phyloP scores from a whole-genome alignment of 2,888 invertebrate genomes.

The Drosophila gaucha region DNA sequence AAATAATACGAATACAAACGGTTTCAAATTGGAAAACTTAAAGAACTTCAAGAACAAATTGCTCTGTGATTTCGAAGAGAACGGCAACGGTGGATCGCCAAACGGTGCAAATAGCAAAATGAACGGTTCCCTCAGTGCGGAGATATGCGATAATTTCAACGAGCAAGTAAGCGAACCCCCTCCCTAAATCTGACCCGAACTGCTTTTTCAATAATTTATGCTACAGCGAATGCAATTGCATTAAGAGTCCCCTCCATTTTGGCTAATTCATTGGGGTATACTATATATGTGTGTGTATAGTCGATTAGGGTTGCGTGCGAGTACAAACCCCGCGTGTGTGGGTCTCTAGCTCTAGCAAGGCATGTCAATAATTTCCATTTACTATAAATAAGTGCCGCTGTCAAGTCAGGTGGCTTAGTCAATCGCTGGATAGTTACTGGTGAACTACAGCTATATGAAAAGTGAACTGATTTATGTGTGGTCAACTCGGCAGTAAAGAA shows the following conservation, averaged over 20 bases:
- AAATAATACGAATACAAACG: conserved; percentile 83
- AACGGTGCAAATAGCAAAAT: conserved; percentile 76
- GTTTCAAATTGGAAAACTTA: conserved; percentile 84
- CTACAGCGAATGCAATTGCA: conserved; percentile 25
- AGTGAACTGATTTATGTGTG: conserved; percentile 3
- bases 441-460: not conserved
- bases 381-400: conserved; percentile 51
- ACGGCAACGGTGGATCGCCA: conserved; percentile 32
- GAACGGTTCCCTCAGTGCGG: conserved; percentile 83
- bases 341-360: conserved; percentile 25
- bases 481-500: not conserved
- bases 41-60: conserved; percentile 85
- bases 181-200: not conserved
- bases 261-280: conserved; percentile 10
- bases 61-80: conserved; percentile 83
- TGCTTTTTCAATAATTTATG: conserved; percentile 21
- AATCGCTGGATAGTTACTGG: conserved; percentile 25
- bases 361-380: conserved; percentile 65
- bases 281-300: conserved; percentile 42
- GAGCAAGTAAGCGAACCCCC: conserved; percentile 84
- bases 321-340: not conserved
- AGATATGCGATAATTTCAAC: conserved; percentile 84
- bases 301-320: not conserved
- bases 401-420: conserved; percentile 53
- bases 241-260: conserved; percentile 17